A percentile compares a stretch with the other conserved stretches of the same genome.
phyloP scores from a whole-genome alignment of 1,140 invertebrate genomes.

The Drepana arcuata region DNA sequence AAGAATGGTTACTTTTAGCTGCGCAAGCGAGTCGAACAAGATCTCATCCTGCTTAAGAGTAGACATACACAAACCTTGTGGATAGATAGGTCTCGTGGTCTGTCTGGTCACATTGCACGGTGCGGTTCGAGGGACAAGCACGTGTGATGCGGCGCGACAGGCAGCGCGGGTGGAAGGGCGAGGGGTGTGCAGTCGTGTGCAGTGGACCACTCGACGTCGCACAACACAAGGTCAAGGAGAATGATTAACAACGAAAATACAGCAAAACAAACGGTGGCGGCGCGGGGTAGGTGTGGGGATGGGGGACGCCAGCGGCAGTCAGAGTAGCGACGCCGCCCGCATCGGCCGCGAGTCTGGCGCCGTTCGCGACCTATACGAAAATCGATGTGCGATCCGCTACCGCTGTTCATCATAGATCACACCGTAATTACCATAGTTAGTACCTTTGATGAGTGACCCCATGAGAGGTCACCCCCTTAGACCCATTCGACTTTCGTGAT shows the following conservation, averaged over 20 bases:
- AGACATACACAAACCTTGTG: too few species aligned
- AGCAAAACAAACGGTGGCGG: constrained; percentile 68
- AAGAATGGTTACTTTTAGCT: too few species aligned
- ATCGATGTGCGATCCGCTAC: constrained; percentile 66
- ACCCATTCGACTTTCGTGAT: constrained; percentile 29
- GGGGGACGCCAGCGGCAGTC: constrained; percentile 58
- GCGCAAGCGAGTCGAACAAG: too few species aligned
- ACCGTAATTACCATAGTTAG: constrained; percentile 43
- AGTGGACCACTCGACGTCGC: constrained; percentile 69
- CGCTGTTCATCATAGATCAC: constrained; percentile 41
- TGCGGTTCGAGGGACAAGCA: constrained; percentile 36
- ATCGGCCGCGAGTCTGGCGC: constrained; percentile 45
- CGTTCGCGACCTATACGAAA: constrained; percentile 56
- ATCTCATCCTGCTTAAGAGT: too few species aligned
- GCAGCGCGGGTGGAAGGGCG: constrained; percentile 47
- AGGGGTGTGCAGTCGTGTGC: constrained; percentile 67
- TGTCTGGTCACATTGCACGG: constrained; percentile 23
- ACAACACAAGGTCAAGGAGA: constrained; percentile 72
- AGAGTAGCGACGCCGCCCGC: constrained; percentile 53
- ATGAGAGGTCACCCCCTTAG: constrained; percentile 27
- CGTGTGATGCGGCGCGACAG: constrained; percentile 52
- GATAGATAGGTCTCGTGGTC: constrained; percentile 9
- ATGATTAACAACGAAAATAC: constrained; percentile 73
- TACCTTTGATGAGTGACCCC: constrained; percentile 32
- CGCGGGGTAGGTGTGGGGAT: constrained; percentile 44